Evolutionary conservation across 2,888 invertebrate genomes (phyloP), one percentile per base, ranked within the genome.

Genomic region (Lepidochitona cinerea): DNA sequence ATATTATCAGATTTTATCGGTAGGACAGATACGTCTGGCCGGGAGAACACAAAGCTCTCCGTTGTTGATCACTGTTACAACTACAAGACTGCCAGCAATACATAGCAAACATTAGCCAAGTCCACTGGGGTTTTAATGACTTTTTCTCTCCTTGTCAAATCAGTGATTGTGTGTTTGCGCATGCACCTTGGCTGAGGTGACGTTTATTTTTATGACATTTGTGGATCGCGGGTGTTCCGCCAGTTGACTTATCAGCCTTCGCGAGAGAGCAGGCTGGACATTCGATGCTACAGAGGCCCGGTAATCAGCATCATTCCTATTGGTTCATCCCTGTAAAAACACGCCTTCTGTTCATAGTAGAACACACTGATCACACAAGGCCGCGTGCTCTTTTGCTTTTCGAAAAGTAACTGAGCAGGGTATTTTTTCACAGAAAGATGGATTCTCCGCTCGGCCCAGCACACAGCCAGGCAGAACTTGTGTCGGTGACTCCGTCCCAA

Each of bases 161-260:
- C 41, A 18, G 41, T 12, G 18, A 41, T 12, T 41, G 41, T 12
- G 41, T 41, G 41, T 18, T 41, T 41, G 41, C 41, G 41, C 41
- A 41, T 41, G 41, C 18, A 41, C 41, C 9, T 12, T 41, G 18
- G 9, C 9, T 41, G 9, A 41, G 41, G 41, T 41, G n/a, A n/a
- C n/a, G n/a, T n/a, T n/a, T n/a, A n/a, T n/a, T 59, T 59, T 59
- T 59, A 29, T 59, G 59, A 59, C 59, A 59, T 59, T 2, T 59
- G 7, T 59, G 4, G 26, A 49, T 18, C 7, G 49, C 18, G 3
- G 23, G 49, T 23, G 49, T 49, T 49, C 7, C 18, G 9, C 41
- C 9, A 23, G n/a, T 49, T n/a, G 49, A 7, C 49, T 49, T 49
- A 5, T 18, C 4, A n/a, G 4, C 7, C 3, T 18, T 49, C 4